These are phyloP conservation scores for Ariolimax columbianus DNA, from an alignment of 2,888 invertebrate species.

Conservation along the genomic window DNA sequence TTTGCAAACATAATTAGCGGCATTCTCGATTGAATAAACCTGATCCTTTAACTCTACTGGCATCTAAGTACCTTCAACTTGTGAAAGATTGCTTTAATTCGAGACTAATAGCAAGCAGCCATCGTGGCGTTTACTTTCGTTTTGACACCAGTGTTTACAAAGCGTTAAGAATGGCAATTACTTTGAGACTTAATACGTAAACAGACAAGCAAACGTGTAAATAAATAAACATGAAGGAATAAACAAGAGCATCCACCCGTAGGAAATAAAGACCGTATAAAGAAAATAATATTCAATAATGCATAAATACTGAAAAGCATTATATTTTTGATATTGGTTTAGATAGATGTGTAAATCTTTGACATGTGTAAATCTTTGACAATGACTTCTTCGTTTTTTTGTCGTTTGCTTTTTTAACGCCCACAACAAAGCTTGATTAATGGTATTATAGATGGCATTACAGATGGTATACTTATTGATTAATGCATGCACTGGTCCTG, in stretches of 20 bases:
- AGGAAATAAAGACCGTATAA: neutral
- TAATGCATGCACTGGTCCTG: too few species aligned
- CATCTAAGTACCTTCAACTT: neutral
- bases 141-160: conserved; percentile 24
- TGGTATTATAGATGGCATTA: too few species aligned
- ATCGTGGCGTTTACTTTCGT: neutral
- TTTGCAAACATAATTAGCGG: conserved; percentile 30
- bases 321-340: too few species aligned
- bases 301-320: too few species aligned
- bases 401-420: too few species aligned
- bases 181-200: neutral
- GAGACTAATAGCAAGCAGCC: conserved; percentile 11
- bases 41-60: neutral
- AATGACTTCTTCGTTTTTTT: too few species aligned
- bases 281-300: neutral
- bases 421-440: too few species aligned
- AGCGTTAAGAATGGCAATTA: conserved; percentile 25
- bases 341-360: too few species aligned
- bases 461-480: too few species aligned
- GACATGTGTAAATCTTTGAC: too few species aligned
- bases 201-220: neutral
- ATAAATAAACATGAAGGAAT: neutral
- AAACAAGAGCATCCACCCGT: neutral
- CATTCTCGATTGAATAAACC: conserved; percentile 12
- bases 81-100: conserved; percentile 7